A percentile compares a stretch with the other conserved stretches of the same genome.
These are phyloP conservation scores for Cephalopachus bancanus DNA, from an alignment of 2,797 vertebrate genomes.

Conservation along the genomic window DNA sequence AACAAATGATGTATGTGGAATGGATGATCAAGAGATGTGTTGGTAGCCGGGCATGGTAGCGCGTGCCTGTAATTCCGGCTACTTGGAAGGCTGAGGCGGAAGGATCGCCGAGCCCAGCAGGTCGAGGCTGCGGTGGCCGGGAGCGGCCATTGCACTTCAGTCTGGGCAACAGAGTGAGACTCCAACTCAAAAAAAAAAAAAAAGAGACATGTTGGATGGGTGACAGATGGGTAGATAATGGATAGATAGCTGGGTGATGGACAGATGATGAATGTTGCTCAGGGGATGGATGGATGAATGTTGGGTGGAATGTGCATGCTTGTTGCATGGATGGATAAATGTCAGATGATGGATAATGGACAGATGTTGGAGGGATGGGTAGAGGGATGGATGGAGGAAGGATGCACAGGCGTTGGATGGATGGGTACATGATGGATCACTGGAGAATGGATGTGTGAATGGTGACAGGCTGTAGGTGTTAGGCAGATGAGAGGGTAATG, in stretches of 20 bases:
- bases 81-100: too few species aligned
- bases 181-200: too few species aligned
- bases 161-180: too few species aligned
- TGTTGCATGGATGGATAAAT: not conserved
- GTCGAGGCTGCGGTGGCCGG: too few species aligned
- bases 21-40: not conserved
- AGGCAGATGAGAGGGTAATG: not conserved
- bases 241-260: not conserved
- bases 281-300: not conserved
- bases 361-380: not conserved
- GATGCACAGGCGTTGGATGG: not conserved
- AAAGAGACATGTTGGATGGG: too few species aligned
- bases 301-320: not conserved
- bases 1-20: not conserved
- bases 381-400: not conserved
- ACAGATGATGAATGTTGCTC: not conserved
- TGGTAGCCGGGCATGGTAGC: too few species aligned
- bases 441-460: not conserved
- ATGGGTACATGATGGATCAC: not conserved
- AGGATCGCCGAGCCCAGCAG: too few species aligned
- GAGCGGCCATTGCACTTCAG: too few species aligned
- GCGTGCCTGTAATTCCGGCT: too few species aligned
- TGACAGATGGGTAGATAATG: not conserved
- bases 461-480: not conserved
- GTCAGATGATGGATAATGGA: not conserved